phyloP scores from a whole-genome alignment of 2,888 invertebrate species.

The Operophtera brumata region DNA sequence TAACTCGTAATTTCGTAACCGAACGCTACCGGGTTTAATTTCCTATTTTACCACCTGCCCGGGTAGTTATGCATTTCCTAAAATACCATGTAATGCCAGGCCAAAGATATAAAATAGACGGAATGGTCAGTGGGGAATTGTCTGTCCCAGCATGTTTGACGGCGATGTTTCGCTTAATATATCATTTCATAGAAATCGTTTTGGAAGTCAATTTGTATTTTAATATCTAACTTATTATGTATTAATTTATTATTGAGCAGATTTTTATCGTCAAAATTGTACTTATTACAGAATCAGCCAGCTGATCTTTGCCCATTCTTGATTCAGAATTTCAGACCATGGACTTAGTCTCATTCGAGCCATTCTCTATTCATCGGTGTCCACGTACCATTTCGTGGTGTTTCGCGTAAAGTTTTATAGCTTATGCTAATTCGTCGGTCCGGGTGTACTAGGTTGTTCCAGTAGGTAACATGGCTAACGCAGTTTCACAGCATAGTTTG shows the following conservation, averaged over 20 bases:
- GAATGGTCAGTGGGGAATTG: slow-evolving; percentile 1
- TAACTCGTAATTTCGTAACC: slow-evolving; percentile 21
- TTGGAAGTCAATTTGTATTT: no score
- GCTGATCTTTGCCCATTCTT: no score
- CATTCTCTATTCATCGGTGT: slow-evolving; percentile 19
- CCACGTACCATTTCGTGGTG: slow-evolving; percentile 22
- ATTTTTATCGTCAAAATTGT: no score
- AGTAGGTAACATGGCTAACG: slow-evolving; percentile 28
- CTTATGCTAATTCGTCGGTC: slow-evolving; percentile 56
- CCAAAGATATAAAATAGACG: slow-evolving; percentile 1
- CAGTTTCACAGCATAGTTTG: slow-evolving; percentile 10
- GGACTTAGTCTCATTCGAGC: background rate
- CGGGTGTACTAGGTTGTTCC: slow-evolving; percentile 38
- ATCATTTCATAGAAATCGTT: no score
- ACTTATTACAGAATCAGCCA: no score
- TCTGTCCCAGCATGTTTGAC: no score
- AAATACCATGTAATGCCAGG: slow-evolving; percentile 21
- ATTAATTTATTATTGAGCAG: no score
- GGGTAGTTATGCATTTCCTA: slow-evolving; percentile 26
- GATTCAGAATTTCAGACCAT: no score
- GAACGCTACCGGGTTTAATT: slow-evolving; percentile 22
- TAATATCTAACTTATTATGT: no score
- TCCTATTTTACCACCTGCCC: slow-evolving; percentile 31
- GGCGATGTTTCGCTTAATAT: no score
- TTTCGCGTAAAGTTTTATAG: slow-evolving; percentile 55